These are phyloP conservation scores for Protosalanx chinensis DNA, from an alignment of 2,797 vertebrate genomes.

Conservation along the genomic window DNA sequence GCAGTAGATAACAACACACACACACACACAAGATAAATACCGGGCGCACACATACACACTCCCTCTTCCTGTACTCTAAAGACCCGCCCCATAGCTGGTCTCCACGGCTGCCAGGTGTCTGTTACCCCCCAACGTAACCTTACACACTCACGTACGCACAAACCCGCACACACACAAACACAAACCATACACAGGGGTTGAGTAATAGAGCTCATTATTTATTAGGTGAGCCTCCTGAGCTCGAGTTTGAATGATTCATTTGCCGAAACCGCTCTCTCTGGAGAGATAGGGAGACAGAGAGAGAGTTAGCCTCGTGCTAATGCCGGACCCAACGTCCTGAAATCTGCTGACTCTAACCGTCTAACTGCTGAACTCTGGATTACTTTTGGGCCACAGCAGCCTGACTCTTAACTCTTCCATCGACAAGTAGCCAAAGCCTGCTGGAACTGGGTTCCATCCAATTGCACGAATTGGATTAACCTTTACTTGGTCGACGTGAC, in stretches of 20 bases:
- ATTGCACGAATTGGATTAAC: constrained; percentile 39
- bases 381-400: constrained; percentile 35
- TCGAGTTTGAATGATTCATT: constrained; percentile 93
- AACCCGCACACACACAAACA: constrained; percentile 11
- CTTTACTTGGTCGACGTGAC: constrained; percentile 37
- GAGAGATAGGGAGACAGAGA: constrained; percentile 43
- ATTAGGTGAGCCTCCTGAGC: constrained; percentile 86
- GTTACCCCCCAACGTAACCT: constrained; percentile 65
- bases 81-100: constrained; percentile 39
- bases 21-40: not conserved
- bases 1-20: constrained; percentile 12
- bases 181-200: constrained; percentile 67
- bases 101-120: constrained; percentile 64
- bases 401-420: constrained; percentile 37
- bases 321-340: constrained; percentile 36
- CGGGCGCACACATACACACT: not conserved
- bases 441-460: constrained; percentile 23
- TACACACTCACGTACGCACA: constrained; percentile 55
- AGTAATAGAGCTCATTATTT: constrained; percentile 91
- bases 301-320: constrained; percentile 54
- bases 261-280: constrained; percentile 74
- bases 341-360: constrained; percentile 8
- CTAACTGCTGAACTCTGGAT: constrained; percentile 44
- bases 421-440: constrained; percentile 31
- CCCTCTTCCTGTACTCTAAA: constrained; percentile 42